Base-by-base conservation (phyloP, 2,113 vertebrate species). In the Glaucidium brasilianum region DNA sequence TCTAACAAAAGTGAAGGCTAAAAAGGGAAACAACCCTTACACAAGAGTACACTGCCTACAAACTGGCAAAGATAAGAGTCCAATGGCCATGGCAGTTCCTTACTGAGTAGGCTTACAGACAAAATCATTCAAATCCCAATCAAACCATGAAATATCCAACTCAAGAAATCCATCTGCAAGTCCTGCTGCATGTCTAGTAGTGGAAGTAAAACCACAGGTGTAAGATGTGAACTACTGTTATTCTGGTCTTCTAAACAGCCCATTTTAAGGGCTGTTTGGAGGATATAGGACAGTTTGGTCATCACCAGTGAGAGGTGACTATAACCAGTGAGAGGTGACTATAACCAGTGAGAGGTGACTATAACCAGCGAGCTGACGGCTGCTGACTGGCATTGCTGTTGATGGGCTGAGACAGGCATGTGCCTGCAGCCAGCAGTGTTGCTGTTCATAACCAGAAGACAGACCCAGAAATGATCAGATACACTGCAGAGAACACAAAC, bases 41-140 rank as follows among this genome's bases (percentile, higher is more conserved):
- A 21, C 1, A 1, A 0, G 2, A 67, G 69, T 7, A 27, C 26
- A 37, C 0, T 41, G 62, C 35, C 55, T 67, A 29, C 67, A 29
- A 56, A 56, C 18, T 9, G 41, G 60, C 55, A 52, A 53, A 35
- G 39, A 8, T 37, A 11, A 1, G 62, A 71, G n/a, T 19, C 34
- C 69, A 26, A 2, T 4, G 14, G 74, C 43, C 53, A 4, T 1
- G 20, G 68, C n/a, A 32, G 50, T 3, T 55, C 59, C 56, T 66
- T 16, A 22, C 39, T 2, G 6, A 30, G 37, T 0, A 52, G 34
- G 19, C 56, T 67, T 32, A 35, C 12, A 56, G 83, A 43, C 35
- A 68, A 29, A 58, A 63, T 10, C 17, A 52, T n/a, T 27, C 35
- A 27, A 45, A 30, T 11, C 15, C 47, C 73, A 63, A 74, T 12